Percentiles rank a stretch among this genome's conserved stretches.
These are phyloP conservation scores for Dolichallabes microphthalmus DNA, from an alignment of 2,113 vertebrate genomes.

Conservation along the genomic window DNA sequence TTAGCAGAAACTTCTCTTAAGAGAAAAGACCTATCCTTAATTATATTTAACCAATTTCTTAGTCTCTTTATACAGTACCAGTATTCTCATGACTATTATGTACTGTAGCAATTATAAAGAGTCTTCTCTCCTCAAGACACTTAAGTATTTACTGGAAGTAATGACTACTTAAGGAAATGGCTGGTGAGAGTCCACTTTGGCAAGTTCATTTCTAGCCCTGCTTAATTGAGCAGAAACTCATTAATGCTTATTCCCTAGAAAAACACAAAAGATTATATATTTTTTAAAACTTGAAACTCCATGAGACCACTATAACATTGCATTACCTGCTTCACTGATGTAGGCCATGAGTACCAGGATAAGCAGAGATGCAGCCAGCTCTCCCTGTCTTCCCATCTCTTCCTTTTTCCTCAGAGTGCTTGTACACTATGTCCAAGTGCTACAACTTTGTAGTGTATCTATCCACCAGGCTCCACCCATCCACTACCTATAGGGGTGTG, in stretches of 20 bases:
- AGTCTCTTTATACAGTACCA: no score
- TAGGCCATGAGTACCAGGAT: conserved; percentile 58
- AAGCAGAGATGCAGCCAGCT: conserved; percentile 61
- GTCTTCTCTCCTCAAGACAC: background rate
- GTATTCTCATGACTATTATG: conserved; percentile 10
- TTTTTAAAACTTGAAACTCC: background rate
- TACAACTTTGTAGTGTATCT: conserved; percentile 59
- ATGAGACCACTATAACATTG: background rate
- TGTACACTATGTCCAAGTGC: conserved; percentile 33
- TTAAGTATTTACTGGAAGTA: conserved; percentile 9
- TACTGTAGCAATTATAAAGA: background rate
- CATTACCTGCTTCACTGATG: conserved; percentile 68
- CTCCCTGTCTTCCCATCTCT: conserved; percentile 51
- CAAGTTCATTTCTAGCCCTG: background rate
- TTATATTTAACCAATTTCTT: background rate
- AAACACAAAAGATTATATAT: background rate
- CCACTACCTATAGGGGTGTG: conserved; percentile 13
- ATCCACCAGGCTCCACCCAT: conserved; percentile 58
- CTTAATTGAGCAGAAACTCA: conserved; percentile 4
- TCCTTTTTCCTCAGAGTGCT: conserved; percentile 30
- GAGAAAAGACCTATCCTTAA: background rate
- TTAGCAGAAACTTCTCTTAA: background rate
- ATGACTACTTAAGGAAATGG: conserved; percentile 9
- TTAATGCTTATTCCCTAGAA: background rate
- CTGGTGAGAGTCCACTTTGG: conserved; percentile 9